phyloP scores from a whole-genome alignment of 2,113 vertebrate species.

The Pomatorhinus ruficollis region DNA sequence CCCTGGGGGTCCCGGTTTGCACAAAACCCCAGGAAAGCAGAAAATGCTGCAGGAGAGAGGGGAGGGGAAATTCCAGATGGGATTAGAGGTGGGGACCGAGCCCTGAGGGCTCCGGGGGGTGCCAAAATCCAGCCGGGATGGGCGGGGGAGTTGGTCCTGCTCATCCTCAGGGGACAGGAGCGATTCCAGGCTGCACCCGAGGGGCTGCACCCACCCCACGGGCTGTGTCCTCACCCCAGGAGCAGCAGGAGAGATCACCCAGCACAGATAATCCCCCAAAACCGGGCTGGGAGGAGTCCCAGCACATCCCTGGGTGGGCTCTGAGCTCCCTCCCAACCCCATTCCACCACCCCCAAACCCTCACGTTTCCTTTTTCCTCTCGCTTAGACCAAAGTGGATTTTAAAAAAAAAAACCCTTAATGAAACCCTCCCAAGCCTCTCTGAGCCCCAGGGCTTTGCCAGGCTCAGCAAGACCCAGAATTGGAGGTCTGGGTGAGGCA shows the following conservation, averaged over 20 bases:
- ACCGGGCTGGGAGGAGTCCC: not conserved
- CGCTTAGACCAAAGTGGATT: accelerated
- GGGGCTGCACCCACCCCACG: not conserved
- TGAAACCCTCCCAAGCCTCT: not conserved
- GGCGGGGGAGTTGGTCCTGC: not conserved
- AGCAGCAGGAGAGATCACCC: not conserved
- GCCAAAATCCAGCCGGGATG: not conserved
- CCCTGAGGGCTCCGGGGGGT: not conserved
- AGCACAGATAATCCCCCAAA: not conserved
- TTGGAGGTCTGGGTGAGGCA: not conserved
- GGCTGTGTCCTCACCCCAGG: not conserved
- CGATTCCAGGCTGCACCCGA: accelerated
- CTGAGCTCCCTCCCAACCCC: not conserved
- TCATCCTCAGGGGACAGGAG: not conserved
- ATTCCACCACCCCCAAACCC: not conserved
- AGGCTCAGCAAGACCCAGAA: not conserved
- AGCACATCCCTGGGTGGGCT: not conserved
- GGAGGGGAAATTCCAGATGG: not conserved
- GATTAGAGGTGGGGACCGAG: not conserved
- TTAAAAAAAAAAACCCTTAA: too few species aligned
- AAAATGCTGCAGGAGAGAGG: not conserved
- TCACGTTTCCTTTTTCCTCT: not conserved
- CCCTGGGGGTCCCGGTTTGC: not conserved
- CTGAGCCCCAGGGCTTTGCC: not conserved
- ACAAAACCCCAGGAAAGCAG: not conserved